Base-by-base conservation (phyloP, 1,140 invertebrate genomes). In the Hesperophylax magnus region DNA sequence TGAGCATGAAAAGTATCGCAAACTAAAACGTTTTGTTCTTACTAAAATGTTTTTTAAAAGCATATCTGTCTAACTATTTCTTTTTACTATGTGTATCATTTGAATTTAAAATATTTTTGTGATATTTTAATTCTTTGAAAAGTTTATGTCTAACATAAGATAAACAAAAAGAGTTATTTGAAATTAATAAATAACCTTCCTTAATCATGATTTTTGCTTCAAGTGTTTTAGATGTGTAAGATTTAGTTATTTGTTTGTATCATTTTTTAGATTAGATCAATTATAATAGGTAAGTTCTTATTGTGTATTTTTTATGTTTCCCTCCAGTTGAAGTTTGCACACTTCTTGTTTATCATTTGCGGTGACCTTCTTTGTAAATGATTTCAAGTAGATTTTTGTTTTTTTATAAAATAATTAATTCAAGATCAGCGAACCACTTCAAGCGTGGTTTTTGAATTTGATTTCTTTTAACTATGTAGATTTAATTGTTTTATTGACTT, bases 281-380 rank as follows among this genome's bases (percentile, higher is more conserved):
- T 61, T 47, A 47, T 47, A 2, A 47, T 47, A 47, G 39, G 39
- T 47, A 47, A 47, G 39, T 47, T 47, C 58, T 61, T 61, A 22
- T 61, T 65, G 24, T 78, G 77, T 72, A 22, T 18, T 78, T 78
- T 69, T 63, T 71, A 56, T 78, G 39, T 67, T 78, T 78, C 20
- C 69, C 74, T 79, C 77, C 78, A 79, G 78, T 72, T 79, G 72
- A 80, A 67, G 71, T 80, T 75, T 80, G 79, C 79, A 80, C 71
- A 80, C 79, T 76, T 80, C 74, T 71, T 53, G 34, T 34, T 76
- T 22, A 11, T 58, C 58, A 54, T 34, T 80, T 39, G 77, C 75
- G n/a, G 39, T 9, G n/a, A 72, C 52, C 39, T n/a, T 20, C 31
- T 11, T n/a, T 24, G 27, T 76, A 20, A 20, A 60, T 76, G 54